Base-by-base conservation (phyloP, 2,113 vertebrate genomes). In the Hydropotes inermis region DNA sequence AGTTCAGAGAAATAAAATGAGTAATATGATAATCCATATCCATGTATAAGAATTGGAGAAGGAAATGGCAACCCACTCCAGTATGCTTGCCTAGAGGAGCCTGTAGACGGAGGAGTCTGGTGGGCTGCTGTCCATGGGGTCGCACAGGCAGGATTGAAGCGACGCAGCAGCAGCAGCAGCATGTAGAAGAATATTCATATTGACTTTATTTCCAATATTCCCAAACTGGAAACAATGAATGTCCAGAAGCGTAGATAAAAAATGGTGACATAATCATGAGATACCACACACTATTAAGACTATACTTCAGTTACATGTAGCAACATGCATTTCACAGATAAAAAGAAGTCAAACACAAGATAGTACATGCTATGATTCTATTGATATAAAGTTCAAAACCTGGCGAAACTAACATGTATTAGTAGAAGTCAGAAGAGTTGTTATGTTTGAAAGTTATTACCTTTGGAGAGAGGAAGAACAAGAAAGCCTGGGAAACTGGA, bases 1-100 rank as follows among this genome's bases (percentile, higher is more conserved):
- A 86, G 33, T 90, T 95, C 86, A 93, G 45, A 95, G 36, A 87
- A 86, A 70, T 93, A 47, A 81, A 82, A 84, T 70, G 43, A 70
- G 13, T 74, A 60, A 39, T n/a, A 28, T 79, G 57, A 90, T 78
- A 30, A 85, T 9, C 21, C n/a, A 81, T 67, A 79, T 4, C 50
- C 27, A 16, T 50, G 30, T 60, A 67, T 57, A 52, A 52, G 50
- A 50, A 50, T 50, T 50, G 47, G 47, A 50, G 47, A 50, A 50
- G 3, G 47, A 50, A 50, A 50, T 50, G 47, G 47, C 47, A 50
- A 50, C 47, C 47, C 47, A 13, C 47, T 50, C 47, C 47, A 50
- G 47, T 50, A 14, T 50, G 47, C 47, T 50, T 50, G 47, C 47
- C 47, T 50, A 50, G 47, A 50, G 47, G 13, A 50, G 47, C 12